These are phyloP conservation scores for Gasterosteus aculeatus DNA, from an alignment of 2,113 vertebrate species.

Conservation along the genomic window DNA sequence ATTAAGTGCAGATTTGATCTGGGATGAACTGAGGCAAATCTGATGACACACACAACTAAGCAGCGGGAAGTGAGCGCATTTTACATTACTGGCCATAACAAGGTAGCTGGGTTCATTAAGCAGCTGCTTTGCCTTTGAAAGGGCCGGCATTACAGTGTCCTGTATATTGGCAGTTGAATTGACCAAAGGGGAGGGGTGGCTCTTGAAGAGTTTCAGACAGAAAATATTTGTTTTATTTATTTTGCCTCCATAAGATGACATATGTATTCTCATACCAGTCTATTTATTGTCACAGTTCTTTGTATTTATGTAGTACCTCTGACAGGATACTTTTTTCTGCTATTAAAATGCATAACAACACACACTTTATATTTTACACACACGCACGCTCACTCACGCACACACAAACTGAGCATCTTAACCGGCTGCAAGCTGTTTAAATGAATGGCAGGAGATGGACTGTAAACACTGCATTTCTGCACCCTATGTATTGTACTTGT, in stretches of 20 bases:
- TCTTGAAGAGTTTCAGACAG: slow-evolving; percentile 7
- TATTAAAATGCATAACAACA: slow-evolving; percentile 33
- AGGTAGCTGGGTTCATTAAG: slow-evolving; percentile 66
- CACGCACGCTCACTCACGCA: slow-evolving; percentile 28
- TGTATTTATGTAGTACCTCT: slow-evolving; percentile 20
- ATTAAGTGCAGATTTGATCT: slow-evolving; percentile 67
- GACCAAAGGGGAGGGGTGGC: slow-evolving; percentile 30
- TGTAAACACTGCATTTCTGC: slow-evolving; percentile 57
- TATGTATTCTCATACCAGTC: slow-evolving; percentile 13
- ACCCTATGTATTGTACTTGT: slow-evolving; percentile 44
- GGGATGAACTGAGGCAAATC: slow-evolving; percentile 62
- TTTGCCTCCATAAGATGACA: slow-evolving; percentile 14
- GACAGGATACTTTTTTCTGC: slow-evolving; percentile 33
- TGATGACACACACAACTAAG: slow-evolving; percentile 56
- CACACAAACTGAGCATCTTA: slow-evolving; percentile 46
- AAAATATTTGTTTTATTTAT: slow-evolving; percentile 29
- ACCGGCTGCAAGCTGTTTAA: slow-evolving; percentile 38
- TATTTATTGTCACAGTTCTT: slow-evolving; percentile 32
- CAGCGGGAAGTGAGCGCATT: slow-evolving; percentile 50
- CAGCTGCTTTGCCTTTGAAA: slow-evolving; percentile 66
- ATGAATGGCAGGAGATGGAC: slow-evolving; percentile 59
- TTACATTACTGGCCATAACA: slow-evolving; percentile 53
- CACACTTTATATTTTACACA: not conserved
- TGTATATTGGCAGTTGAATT: slow-evolving; percentile 52
- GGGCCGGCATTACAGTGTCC: slow-evolving; percentile 57